Conservation (phyloP, 2,797 vertebrate genomes). For the Chaetophractus vellerosus region DNA sequence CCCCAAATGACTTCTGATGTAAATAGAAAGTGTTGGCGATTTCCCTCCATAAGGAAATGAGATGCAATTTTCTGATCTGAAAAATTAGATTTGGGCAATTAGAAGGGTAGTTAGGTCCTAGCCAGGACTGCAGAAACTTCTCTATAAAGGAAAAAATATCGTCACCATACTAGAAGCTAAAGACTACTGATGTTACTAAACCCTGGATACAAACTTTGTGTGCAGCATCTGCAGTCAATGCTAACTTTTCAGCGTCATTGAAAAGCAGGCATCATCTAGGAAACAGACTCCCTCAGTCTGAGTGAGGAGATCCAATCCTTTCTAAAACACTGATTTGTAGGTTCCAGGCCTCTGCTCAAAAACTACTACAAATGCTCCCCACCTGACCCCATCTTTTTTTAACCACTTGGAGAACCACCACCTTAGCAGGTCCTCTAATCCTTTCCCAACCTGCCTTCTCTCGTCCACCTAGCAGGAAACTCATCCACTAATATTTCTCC, state of each 20-base stretch:
- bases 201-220: background rate
- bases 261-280: constrained; percentile 5
- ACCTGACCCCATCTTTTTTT: background rate
- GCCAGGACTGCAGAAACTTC: background rate
- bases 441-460: background rate
- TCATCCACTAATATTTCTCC: background rate
- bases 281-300: background rate
- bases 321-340: background rate
- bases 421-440: background rate
- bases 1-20: constrained; percentile 12
- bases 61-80: constrained; percentile 15
- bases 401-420: background rate
- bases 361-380: background rate
- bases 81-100: background rate
- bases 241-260: background rate
- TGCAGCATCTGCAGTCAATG: background rate
- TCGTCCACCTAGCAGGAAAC: background rate
- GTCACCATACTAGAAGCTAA: background rate
- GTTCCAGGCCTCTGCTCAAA: background rate
- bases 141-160: background rate
- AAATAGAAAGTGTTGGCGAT: constrained; percentile 10
- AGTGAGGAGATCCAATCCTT: background rate
- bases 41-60: constrained; percentile 30
- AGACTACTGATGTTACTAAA: background rate
- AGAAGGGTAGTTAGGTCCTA: background rate